Percentiles rank a stretch among this genome's conserved stretches.
These are phyloP conservation scores for Mythimna loreyi DNA, from an alignment of 2,888 invertebrate genomes.

Conservation along the genomic window DNA sequence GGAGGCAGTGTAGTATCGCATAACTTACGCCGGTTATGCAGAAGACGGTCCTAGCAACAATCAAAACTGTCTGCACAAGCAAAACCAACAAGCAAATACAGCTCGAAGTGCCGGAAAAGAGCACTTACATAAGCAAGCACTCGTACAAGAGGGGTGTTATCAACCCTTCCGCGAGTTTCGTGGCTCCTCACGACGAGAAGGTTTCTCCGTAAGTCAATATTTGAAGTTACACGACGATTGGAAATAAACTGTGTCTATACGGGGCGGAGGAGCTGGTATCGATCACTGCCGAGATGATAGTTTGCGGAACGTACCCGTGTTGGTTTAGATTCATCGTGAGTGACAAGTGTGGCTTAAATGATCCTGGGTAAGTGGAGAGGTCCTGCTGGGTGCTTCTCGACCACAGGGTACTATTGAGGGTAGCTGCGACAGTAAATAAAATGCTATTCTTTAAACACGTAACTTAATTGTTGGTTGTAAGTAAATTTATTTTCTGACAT, in stretches of 20 bases:
- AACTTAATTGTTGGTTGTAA: too few species aligned
- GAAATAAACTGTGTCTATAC: conserved; percentile 70
- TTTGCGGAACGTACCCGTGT: conserved; percentile 38
- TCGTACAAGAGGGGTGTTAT: conserved; percentile 35
- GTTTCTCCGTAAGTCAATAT: conserved; percentile 75
- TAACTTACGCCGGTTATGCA: not conserved
- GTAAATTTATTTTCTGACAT: too few species aligned
- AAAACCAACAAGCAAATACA: conserved; percentile 39
- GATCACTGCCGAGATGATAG: conserved; percentile 64
- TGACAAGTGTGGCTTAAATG: conserved; percentile 35
- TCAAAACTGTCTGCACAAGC: conserved; percentile 25
- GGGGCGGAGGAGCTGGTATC: conserved; percentile 59
- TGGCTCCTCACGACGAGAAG: conserved; percentile 58
- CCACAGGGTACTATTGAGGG: not conserved
- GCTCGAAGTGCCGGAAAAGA: conserved; percentile 54
- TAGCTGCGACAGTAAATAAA: not conserved
- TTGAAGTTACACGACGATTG: conserved; percentile 69
- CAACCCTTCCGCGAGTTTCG: conserved; percentile 38
- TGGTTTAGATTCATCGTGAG: conserved; percentile 36
- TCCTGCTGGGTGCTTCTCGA: not conserved
- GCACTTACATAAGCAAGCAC: conserved; percentile 58
- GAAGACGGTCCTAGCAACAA: not conserved
- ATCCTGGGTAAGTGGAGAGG: not conserved
- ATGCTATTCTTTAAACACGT: too few species aligned
- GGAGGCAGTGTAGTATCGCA: too few species aligned